These are phyloP conservation scores for Timandra comae DNA, from an alignment of 2,888 invertebrate species.

Conservation along the genomic window DNA sequence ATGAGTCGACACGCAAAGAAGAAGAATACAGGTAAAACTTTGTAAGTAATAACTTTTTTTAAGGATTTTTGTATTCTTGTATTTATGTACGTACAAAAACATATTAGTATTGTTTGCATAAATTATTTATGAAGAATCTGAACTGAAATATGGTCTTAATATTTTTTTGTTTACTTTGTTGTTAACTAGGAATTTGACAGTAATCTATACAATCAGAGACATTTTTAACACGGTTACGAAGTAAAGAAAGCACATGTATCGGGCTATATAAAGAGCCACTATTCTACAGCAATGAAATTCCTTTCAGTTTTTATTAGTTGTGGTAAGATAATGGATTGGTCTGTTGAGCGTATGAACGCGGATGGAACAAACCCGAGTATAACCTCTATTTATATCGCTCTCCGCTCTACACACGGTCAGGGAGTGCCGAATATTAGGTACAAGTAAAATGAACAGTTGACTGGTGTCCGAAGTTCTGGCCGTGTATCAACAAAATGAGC, in stretches of 20 bases:
- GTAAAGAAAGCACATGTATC: not conserved
- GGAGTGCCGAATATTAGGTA: constrained; percentile 64
- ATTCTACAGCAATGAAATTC: constrained; percentile 47
- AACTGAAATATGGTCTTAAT: no score
- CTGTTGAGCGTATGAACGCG: constrained; percentile 57
- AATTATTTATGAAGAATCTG: no score
- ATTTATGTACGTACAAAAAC: no score
- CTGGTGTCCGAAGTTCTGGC: constrained; percentile 33
- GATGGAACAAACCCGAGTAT: constrained; percentile 52
- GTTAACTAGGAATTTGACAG: no score
- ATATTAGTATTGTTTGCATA: no score
- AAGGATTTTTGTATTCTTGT: no score
- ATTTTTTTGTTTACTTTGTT: no score
- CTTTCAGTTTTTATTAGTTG: constrained; percentile 68
- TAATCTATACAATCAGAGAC: no score
- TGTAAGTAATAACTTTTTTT: no score
- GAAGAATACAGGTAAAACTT: no score
- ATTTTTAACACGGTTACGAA: no score
- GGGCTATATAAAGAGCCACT: constrained; percentile 22
- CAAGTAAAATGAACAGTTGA: constrained; percentile 53
- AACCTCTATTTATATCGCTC: constrained; percentile 65
- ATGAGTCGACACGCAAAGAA: no score
- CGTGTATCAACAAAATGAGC: not conserved
- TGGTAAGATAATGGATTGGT: constrained; percentile 65
- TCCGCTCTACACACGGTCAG: constrained; percentile 33